Conservation (phyloP, 2,888 invertebrate species). For the Sarcophaga variegata region DNA sequence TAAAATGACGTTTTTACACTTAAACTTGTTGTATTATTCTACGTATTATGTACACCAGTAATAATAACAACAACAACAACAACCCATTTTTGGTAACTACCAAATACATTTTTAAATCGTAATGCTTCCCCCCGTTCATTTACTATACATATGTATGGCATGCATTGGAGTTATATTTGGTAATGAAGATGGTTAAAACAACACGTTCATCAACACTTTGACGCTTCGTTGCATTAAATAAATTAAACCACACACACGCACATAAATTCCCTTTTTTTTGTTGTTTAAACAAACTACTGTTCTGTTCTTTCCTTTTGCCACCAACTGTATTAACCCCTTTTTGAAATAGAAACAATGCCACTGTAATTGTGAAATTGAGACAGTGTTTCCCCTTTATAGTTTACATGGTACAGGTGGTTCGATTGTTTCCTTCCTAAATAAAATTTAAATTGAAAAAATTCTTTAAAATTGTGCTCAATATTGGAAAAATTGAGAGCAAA, state of each 20-base stretch:
- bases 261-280: not conserved
- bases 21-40: not conserved
- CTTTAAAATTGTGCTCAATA: not conserved
- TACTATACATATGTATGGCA: not conserved
- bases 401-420: not conserved
- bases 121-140: not conserved
- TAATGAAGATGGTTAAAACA: constrained; percentile 56
- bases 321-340: not conserved
- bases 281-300: not conserved
- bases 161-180: constrained; percentile 36
- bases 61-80: not conserved
- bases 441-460: not conserved
- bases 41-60: constrained; percentile 23
- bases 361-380: not conserved
- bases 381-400: not conserved
- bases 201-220: constrained; percentile 70
- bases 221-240: constrained; percentile 62
- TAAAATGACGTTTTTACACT: constrained; percentile 49
- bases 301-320: not conserved
- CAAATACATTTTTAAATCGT: constrained; percentile 7
- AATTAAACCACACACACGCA: constrained; percentile 30
- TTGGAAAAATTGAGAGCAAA: not conserved
- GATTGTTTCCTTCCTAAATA: not conserved
- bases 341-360: not conserved
- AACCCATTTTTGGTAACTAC: constrained; percentile 41